Evolutionary conservation across 2,797 vertebrate genomes (phyloP).

Genomic region (Pempheris klunzingeri): DNA sequence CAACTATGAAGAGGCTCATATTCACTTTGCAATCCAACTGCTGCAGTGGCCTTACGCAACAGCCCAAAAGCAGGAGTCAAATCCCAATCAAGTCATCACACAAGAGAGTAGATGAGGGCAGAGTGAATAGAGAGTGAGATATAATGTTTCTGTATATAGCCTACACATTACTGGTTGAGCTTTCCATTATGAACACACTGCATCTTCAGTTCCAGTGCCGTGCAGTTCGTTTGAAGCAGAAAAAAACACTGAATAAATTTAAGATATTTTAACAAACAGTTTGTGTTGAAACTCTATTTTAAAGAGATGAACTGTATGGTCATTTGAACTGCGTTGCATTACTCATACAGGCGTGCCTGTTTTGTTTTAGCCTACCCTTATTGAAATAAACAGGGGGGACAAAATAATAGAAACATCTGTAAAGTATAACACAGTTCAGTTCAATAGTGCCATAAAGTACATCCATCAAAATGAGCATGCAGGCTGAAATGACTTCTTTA

Average conservation of each 20-base stretch:
- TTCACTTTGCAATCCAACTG: conserved; percentile 48
- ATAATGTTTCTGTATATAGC: conserved; percentile 30
- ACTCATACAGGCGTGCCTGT: no score
- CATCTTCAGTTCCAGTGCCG: background rate
- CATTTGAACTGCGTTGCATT: no score
- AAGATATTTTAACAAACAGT: no score
- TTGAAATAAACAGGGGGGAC: no score
- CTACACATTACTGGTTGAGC: background rate
- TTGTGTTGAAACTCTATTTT: no score
- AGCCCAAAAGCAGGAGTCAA: conserved; percentile 49
- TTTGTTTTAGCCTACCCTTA: no score
- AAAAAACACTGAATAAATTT: background rate
- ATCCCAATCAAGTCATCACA: conserved; percentile 51
- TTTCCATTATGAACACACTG: background rate
- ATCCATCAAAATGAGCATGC: no score
- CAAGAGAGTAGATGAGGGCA: conserved; percentile 27
- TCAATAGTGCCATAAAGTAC: no score
- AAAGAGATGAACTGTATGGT: no score
- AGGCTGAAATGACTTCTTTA: conserved; percentile 22
- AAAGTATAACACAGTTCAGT: no score
- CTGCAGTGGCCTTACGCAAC: conserved; percentile 52
- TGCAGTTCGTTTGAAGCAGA: conserved; percentile 5
- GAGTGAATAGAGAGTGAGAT: conserved; percentile 16
- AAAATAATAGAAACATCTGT: no score
- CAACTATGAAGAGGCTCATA: conserved; percentile 56